A percentile compares a stretch with the other conserved stretches of the same genome.
These are phyloP conservation scores for Mycalesis mineus DNA, from an alignment of 2,888 invertebrate species.

Conservation along the genomic window DNA sequence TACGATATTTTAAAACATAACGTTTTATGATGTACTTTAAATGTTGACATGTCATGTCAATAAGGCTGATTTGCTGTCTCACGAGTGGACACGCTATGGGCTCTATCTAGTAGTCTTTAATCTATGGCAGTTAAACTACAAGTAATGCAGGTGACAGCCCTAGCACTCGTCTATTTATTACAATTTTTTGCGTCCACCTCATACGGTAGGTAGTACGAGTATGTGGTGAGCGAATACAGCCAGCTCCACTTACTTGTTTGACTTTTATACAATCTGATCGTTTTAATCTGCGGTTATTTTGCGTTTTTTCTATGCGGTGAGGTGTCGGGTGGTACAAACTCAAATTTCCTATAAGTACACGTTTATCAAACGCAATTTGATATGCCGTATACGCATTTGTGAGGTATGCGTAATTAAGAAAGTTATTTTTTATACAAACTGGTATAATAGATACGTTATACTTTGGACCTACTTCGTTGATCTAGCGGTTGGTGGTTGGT, in stretches of 20 bases:
- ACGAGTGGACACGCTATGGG: too few species aligned
- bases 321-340: constrained; percentile 4
- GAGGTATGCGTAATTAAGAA: background rate
- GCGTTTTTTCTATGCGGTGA: constrained; percentile 25
- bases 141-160: background rate
- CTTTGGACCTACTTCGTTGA: too few species aligned
- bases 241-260: constrained; percentile 8
- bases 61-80: too few species aligned
- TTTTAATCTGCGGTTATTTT: constrained; percentile 16
- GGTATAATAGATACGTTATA: too few species aligned
- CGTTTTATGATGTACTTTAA: too few species aligned
- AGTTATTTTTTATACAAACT: background rate
- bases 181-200: constrained; percentile 18
- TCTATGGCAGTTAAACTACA: too few species aligned
- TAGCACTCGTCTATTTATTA: constrained; percentile 3
- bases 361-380: background rate
- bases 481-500: too few species aligned
- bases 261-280: constrained; percentile 17
- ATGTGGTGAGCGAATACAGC: constrained; percentile 12
- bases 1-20: too few species aligned
- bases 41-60: too few species aligned
- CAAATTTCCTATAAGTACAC: background rate
- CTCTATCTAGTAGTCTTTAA: too few species aligned
- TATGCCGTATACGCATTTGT: background rate
- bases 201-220: constrained; percentile 13